Percentiles rank a stretch among this genome's conserved stretches.
These are phyloP conservation scores for Morelia viridis DNA, from an alignment of 2,797 vertebrate genomes.

Conservation along the genomic window DNA sequence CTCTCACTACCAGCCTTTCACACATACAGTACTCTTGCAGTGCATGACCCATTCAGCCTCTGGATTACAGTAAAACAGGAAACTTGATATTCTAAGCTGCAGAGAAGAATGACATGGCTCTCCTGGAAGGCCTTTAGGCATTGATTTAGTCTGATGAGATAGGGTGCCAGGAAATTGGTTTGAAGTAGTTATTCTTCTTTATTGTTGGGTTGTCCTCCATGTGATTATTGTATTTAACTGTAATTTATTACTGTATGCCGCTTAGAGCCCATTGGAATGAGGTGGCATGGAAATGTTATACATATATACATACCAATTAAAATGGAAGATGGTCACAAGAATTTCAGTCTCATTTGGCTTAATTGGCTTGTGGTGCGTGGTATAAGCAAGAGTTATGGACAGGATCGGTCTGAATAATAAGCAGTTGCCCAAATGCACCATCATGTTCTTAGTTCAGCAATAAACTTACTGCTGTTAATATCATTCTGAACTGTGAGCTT, in stretches of 20 bases:
- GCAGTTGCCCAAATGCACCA: neutral
- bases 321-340: slow-evolving; percentile 5
- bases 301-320: neutral
- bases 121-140: neutral
- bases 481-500: slow-evolving; percentile 17
- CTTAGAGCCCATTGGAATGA: neutral
- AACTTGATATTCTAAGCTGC: slow-evolving; percentile 25
- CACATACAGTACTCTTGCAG: neutral
- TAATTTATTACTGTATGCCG: neutral
- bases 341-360: slow-evolving; percentile 4
- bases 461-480: slow-evolving; percentile 33
- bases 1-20: neutral
- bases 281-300: neutral
- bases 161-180: neutral
- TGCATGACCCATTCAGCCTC: neutral
- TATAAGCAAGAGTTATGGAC: slow-evolving; percentile 15
- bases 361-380: neutral
- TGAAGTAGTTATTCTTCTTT: neutral
- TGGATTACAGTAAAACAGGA: neutral
- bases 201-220: neutral
- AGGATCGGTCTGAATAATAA: slow-evolving; percentile 4
- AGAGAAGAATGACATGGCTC: neutral
- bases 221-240: neutral
- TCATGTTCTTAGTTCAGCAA: slow-evolving; percentile 5
- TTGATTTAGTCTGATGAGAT: too few species aligned